A percentile compares a stretch with the other conserved stretches of the same genome.
Evolutionary conservation across 2,113 vertebrate species (phyloP).

Genomic region (Engraulis encrasicolus): DNA sequence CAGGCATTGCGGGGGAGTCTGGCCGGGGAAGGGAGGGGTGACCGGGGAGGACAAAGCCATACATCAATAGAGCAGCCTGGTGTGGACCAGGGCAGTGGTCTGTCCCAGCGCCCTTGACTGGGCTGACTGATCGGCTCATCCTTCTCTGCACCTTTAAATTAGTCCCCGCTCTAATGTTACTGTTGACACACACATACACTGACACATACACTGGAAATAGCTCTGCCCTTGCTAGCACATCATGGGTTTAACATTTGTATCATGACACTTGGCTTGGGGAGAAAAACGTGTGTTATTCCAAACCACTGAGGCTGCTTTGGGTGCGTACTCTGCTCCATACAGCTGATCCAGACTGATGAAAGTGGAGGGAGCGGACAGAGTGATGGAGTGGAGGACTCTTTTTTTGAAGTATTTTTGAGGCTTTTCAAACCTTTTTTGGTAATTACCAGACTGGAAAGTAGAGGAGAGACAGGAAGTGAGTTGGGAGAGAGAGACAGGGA

Average conservation of each 20-base stretch:
- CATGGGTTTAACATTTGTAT: background rate
- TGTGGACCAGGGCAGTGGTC: background rate
- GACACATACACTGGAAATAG: background rate
- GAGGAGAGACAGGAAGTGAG: no score
- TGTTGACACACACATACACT: constrained; percentile 4
- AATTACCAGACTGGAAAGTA: no score
- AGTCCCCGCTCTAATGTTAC: constrained; percentile 42
- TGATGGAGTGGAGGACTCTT: no score
- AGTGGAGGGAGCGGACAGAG: no score
- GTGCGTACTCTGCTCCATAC: no score
- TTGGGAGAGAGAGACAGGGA: no score
- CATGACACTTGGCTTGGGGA: background rate
- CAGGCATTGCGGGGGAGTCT: constrained; percentile 26
- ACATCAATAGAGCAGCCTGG: constrained; percentile 33
- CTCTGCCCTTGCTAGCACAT: background rate
- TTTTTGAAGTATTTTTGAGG: no score
- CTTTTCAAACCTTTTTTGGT: no score
- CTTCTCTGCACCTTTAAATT: constrained; percentile 56
- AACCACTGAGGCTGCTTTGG: no score
- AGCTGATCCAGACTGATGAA: no score
- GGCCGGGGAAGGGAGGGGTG: background rate
- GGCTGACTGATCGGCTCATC: constrained; percentile 52
- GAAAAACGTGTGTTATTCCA: no score
- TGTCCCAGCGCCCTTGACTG: constrained; percentile 66
- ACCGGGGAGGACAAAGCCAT: constrained; percentile 12